phyloP scores from a whole-genome alignment of 2,113 vertebrate species.

The Hoplias malabaricus region DNA sequence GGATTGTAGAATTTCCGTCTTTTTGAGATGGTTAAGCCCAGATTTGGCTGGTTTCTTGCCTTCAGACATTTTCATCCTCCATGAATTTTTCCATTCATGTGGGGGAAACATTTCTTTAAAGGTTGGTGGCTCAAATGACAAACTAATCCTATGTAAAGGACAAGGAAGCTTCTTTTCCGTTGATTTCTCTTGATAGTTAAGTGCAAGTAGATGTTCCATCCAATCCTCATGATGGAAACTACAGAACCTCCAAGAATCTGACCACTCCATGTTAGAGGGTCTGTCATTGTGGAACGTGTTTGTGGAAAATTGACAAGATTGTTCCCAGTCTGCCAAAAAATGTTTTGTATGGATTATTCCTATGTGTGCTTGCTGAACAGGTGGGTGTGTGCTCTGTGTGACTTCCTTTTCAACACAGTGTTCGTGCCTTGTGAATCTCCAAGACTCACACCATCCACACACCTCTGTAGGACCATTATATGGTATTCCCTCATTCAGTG shows the following conservation, averaged over 20 bases:
- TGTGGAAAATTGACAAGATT: slow-evolving; percentile 58
- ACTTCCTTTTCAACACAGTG: slow-evolving; percentile 18
- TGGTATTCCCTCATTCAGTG: slow-evolving; percentile 19
- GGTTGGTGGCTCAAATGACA: slow-evolving; percentile 36
- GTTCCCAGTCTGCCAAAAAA: slow-evolving; percentile 54
- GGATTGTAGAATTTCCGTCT: background rate
- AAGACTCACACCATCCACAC: slow-evolving; percentile 54
- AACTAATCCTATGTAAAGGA: slow-evolving; percentile 38
- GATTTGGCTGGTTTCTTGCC: background rate
- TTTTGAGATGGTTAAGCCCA: background rate
- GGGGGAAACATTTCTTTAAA: slow-evolving; percentile 45
- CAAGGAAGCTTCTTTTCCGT: slow-evolving; percentile 42
- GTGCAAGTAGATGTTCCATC: background rate
- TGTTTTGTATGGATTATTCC: background rate
- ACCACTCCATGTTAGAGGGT: slow-evolving; percentile 58
- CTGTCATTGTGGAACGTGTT: slow-evolving; percentile 51
- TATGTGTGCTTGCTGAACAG: slow-evolving; percentile 1
- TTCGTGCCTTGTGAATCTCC: slow-evolving; percentile 52
- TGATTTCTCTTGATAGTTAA: slow-evolving; percentile 14
- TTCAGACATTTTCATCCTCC: slow-evolving; percentile 44
- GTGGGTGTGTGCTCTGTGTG: background rate
- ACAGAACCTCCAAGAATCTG: slow-evolving; percentile 54
- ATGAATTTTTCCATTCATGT: slow-evolving; percentile 54
- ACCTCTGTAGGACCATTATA: slow-evolving; percentile 48
- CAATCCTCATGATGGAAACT: slow-evolving; percentile 14